These are phyloP conservation scores for Cavia aperea DNA, from an alignment of 2,113 vertebrate genomes.

Conservation along the genomic window DNA sequence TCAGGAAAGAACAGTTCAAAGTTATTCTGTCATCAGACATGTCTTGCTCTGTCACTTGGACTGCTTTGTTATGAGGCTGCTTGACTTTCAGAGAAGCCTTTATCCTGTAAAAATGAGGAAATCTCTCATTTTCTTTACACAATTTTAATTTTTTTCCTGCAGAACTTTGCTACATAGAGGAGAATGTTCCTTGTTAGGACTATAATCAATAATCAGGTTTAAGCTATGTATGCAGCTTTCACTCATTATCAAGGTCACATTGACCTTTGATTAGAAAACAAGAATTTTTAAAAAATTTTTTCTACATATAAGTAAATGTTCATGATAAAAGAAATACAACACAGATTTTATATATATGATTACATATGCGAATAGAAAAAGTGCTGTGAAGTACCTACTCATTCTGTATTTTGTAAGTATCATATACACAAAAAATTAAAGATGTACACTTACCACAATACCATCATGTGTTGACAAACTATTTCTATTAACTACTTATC, in stretches of 20 bases:
- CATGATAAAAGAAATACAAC: background rate
- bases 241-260: background rate
- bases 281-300: background rate
- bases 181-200: background rate
- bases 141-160: background rate
- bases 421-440: background rate
- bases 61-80: background rate
- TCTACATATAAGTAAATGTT: background rate
- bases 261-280: background rate
- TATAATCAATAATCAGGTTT: background rate
- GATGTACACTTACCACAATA: background rate
- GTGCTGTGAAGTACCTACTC: background rate
- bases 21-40: background rate
- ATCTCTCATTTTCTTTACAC: too few relatives aligned
- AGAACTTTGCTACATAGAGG: background rate
- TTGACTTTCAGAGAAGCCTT: background rate
- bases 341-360: too few relatives aligned
- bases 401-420: background rate
- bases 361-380: background rate
- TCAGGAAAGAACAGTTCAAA: background rate
- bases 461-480: background rate
- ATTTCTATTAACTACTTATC: background rate
- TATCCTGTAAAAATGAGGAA: background rate
- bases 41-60: background rate
- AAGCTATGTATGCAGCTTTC: background rate